Conservation (phyloP, 1,140 invertebrate genomes). For the Drosophila sucinea region DNA sequence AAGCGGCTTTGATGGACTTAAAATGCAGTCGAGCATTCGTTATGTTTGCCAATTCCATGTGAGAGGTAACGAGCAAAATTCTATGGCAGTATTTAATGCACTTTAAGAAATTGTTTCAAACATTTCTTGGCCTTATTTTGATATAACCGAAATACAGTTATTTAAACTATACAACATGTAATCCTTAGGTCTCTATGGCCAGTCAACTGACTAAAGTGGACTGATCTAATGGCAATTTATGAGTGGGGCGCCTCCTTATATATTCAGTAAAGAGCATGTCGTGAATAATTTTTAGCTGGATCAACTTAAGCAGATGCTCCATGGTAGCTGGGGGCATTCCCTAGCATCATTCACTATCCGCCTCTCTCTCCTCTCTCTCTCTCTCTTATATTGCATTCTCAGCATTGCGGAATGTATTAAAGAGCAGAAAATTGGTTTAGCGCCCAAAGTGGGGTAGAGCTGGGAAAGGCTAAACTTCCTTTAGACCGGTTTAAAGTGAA, state of each 20-base stretch:
- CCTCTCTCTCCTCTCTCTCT: slow-evolving; percentile 1
- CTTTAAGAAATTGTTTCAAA: not conserved
- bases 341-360: slow-evolving; percentile 27
- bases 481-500: slow-evolving; percentile 3
- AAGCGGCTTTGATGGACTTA: slow-evolving; percentile 35
- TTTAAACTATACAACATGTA: not conserved
- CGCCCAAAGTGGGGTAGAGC: not conserved
- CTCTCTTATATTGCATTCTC: slow-evolving; percentile 64
- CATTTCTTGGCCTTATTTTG: too few relatives aligned
- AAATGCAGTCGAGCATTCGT: slow-evolving; percentile 50
- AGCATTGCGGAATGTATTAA: slow-evolving; percentile 29
- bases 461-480: not conserved
- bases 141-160: too few relatives aligned
- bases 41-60: slow-evolving; percentile 2
- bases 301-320: slow-evolving; percentile 6
- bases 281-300: slow-evolving; percentile 1
- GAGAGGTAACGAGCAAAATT: not conserved
- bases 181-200: not conserved
- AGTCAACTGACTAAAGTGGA: not conserved
- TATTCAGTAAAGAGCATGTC: not conserved
- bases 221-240: not conserved
- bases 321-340: not conserved
- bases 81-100: not conserved
- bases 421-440: not conserved
- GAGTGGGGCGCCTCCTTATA: not conserved